Evolutionary conservation across 1,140 invertebrate species (phyloP), one percentile per base, ranked within the genome.

Genomic region (Elysia chlorotica): DNA sequence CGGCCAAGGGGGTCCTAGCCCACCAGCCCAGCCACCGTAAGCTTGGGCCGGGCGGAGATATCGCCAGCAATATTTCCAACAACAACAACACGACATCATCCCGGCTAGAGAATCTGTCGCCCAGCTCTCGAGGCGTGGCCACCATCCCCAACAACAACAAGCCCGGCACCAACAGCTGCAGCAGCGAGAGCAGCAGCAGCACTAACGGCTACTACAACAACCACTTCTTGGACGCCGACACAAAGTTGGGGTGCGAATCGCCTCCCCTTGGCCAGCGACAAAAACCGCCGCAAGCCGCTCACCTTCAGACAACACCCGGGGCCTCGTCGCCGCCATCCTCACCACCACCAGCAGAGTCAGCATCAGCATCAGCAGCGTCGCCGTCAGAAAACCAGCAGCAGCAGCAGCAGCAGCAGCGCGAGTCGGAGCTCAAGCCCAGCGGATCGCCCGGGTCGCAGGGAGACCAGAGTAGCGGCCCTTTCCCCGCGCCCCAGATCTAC

Each of bases 401-500:
- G 63, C 70, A 71, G 23, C 65, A 65, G n/a, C 57, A 41, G 21
- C 59, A 56, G 25, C 31, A 25, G 28, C 30, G 66, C 33, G 21
- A 71, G 65, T 19, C 62, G 56, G 65, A 38, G 61, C 23, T 59
- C 74, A 21, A 70, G 70, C 10, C 61, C 59, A 31, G 68, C 73
- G 23, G 74, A 70, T 61, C 76, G 36, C 41, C 75, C 72, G 35
- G 73, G 62, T n/a, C 75, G 67, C n/a, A 75, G 75, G 62, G 78
- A 59, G 37, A 73, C 73, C 71, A 74, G 48, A 33, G 71, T 56
- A 63, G 65, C 69, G 35, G 77, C 74, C 30, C 75, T 41, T 83
- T 78, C 63, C 72, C 79, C 23, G 73, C 79, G 19, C 82, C 82
- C 2, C 83, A 84, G 30, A 85, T 85, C 56, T 85, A 85, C 69